Conservation (phyloP, 2,888 invertebrate genomes). For the Mesochorus sp. region DNA sequence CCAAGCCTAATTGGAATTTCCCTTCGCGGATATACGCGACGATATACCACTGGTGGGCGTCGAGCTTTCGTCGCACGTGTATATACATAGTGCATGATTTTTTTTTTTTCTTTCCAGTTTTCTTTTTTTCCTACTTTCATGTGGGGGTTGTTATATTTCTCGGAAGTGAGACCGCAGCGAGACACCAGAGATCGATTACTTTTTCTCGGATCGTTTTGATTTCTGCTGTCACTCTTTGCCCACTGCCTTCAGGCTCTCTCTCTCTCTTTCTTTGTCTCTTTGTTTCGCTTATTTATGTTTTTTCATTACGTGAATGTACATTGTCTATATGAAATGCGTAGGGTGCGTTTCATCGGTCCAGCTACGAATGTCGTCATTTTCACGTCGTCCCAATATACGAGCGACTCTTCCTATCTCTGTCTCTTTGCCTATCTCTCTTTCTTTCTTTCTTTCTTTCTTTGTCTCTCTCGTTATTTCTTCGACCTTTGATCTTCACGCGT, state of each 20-base stretch:
- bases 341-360: neutral
- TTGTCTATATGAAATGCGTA: neutral
- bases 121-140: neutral
- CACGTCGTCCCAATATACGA: constrained; percentile 24
- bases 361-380: constrained; percentile 26
- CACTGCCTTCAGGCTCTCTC: constrained; percentile 17
- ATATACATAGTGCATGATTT: constrained; percentile 15
- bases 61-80: constrained; percentile 37
- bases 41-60: constrained; percentile 36
- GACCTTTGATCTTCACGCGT: constrained; percentile 66
- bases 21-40: constrained; percentile 39
- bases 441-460: constrained; percentile 23
- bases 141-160: constrained; percentile 12
- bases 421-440: constrained; percentile 19
- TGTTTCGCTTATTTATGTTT: neutral
- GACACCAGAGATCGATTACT: constrained; percentile 54
- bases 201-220: constrained; percentile 54
- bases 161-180: constrained; percentile 37
- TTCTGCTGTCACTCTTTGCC: constrained; percentile 27
- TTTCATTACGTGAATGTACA: neutral
- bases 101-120: neutral
- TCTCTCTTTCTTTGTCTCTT: neutral
- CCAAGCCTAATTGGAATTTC: constrained; percentile 70
- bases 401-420: constrained; percentile 17
- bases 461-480: constrained; percentile 51